phyloP scores from a whole-genome alignment of 1,140 invertebrate species.

The Liolophura sinensis region DNA sequence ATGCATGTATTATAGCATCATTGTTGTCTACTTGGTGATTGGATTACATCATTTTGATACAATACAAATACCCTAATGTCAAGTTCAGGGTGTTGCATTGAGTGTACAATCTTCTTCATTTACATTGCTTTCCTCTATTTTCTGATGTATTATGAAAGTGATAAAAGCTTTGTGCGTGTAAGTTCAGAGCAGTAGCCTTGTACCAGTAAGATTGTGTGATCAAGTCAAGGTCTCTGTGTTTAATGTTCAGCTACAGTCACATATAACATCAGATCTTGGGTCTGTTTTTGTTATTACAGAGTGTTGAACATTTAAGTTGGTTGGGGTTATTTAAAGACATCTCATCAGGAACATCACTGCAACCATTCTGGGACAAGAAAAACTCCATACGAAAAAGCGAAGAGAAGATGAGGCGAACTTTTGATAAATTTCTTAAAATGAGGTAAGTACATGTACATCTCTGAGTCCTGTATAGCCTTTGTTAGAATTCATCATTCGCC shows the following conservation, averaged over 20 bases:
- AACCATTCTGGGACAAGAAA: constrained; percentile 52
- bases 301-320: constrained; percentile 72
- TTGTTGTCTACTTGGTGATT: no score
- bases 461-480: neutral
- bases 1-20: no score
- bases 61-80: no score
- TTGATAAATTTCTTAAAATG: constrained; percentile 73
- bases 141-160: neutral
- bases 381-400: constrained; percentile 65
- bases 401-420: constrained; percentile 68
- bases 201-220: no score
- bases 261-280: neutral
- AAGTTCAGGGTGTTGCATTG: no score
- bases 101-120: neutral
- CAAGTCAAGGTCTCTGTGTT: no score
- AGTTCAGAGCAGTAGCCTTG: neutral
- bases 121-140: neutral
- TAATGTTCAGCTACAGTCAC: no score
- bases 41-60: no score
- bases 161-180: neutral
- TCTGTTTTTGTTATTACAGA: constrained; percentile 35
- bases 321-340: constrained; percentile 65
- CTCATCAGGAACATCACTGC: constrained; percentile 42
- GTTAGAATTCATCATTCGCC: no score
- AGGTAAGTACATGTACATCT: constrained; percentile 62